Percentiles rank a stretch among this genome's conserved stretches.
Conservation (phyloP, 2,113 vertebrate genomes). For the Barbus barbus region DNA sequence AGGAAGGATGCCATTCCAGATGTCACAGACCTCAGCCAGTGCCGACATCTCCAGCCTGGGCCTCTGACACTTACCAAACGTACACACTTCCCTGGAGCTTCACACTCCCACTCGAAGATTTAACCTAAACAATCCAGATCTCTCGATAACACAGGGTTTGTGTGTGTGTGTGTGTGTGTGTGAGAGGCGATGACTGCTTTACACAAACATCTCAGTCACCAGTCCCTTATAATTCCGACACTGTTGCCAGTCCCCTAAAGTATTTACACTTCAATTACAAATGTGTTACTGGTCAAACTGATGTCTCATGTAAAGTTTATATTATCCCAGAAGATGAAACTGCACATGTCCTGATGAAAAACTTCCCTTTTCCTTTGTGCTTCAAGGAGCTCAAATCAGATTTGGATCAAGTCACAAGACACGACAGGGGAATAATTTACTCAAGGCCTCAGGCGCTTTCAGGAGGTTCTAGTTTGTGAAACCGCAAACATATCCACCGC, state of each 20-base stretch:
- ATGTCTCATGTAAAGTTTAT: not conserved
- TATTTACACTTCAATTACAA: not conserved
- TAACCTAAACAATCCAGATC: constrained; percentile 35
- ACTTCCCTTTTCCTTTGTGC: constrained; percentile 1
- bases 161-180: not conserved
- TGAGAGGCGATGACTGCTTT: not conserved
- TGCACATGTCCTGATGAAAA: not conserved
- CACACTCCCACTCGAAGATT: constrained; percentile 25
- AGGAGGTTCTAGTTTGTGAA: constrained; percentile 1
- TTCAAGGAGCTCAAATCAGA: constrained; percentile 13
- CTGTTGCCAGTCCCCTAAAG: not conserved
- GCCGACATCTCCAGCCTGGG: constrained; percentile 4
- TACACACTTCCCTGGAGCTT: constrained; percentile 20
- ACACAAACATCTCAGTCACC: constrained; percentile 1
- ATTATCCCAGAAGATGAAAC: not conserved
- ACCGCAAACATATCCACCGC: not conserved
- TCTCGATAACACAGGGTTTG: not conserved
- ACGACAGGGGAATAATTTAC: constrained; percentile 2
- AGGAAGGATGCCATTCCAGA: constrained; percentile 10
- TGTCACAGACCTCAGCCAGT: constrained; percentile 11
- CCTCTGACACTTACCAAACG: not conserved
- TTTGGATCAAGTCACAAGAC: constrained; percentile 38
- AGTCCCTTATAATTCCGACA: not conserved
- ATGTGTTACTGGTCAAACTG: not conserved
- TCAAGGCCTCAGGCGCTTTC: constrained; percentile 1